Conservation (phyloP, 2,113 vertebrate genomes). For the Antigone vipio region DNA sequence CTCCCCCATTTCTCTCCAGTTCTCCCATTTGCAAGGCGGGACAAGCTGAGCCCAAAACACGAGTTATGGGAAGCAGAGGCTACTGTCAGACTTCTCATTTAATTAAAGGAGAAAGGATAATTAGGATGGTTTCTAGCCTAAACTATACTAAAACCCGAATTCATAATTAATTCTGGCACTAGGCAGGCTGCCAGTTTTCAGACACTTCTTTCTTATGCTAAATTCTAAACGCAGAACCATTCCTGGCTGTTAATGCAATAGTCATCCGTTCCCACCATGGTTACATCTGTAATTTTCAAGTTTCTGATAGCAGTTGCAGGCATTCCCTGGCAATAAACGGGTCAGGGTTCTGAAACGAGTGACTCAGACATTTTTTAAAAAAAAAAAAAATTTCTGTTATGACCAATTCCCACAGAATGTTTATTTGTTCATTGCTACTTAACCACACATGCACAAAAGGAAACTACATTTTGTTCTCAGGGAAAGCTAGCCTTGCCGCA, state of each 20-base stretch:
- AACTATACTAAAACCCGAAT: background rate
- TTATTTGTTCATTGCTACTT: background rate
- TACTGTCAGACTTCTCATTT: background rate
- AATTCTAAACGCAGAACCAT: background rate
- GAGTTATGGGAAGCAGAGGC: background rate
- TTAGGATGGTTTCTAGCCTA: background rate
- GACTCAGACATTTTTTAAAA: background rate
- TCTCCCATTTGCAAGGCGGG: background rate
- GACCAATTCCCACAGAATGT: background rate
- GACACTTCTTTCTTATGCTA: background rate
- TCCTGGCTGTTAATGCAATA: background rate
- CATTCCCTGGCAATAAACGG: background rate
- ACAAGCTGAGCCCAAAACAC: background rate
- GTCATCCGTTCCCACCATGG: background rate
- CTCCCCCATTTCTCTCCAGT: background rate
- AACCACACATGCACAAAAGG: background rate
- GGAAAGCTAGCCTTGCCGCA: background rate
- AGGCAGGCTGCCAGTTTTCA: background rate
- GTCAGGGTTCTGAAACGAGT: background rate
- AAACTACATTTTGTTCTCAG: conserved; percentile 25
- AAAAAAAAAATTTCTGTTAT: background rate
- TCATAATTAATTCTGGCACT: background rate
- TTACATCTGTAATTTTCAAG: background rate
- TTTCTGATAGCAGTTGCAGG: background rate
- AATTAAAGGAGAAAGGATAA: background rate